phyloP scores from a whole-genome alignment of 2,113 vertebrate genomes.

The Ranitomeya variabilis region DNA sequence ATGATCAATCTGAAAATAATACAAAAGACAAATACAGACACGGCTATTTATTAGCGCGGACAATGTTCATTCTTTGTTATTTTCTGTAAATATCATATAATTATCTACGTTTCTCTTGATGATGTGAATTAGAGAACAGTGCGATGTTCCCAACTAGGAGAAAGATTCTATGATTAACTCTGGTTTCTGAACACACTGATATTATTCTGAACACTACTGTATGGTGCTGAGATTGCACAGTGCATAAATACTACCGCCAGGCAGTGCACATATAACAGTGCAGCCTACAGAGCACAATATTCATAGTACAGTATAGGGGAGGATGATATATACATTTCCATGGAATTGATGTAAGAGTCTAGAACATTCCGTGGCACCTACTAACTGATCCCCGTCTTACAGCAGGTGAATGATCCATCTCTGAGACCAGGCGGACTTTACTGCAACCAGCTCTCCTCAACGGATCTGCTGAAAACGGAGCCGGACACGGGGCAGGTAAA shows the following conservation, averaged over 20 bases:
- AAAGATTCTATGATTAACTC: too few relatives aligned
- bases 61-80: too few relatives aligned
- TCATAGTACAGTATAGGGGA: not conserved
- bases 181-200: too few relatives aligned
- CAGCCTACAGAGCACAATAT: not conserved
- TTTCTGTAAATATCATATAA: too few relatives aligned
- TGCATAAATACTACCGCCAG: not conserved
- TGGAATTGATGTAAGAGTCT: not conserved
- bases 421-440: constrained; percentile 75
- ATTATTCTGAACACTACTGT: too few relatives aligned
- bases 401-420: constrained; percentile 72
- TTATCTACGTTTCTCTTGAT: too few relatives aligned
- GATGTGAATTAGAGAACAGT: too few relatives aligned
- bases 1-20: too few relatives aligned
- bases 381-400: constrained; percentile 9
- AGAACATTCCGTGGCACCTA: not conserved
- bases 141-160: too few relatives aligned
- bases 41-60: too few relatives aligned
- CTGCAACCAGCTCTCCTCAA: constrained; percentile 77
- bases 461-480: constrained; percentile 77
- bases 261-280: too few relatives aligned
- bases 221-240: not conserved
- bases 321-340: not conserved
- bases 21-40: too few relatives aligned
- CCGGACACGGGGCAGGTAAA: constrained; percentile 75